Evolutionary conservation across 2,888 invertebrate genomes (phyloP), one percentile per base, ranked within the genome.

Genomic region (Sicus ferrugineus): DNA sequence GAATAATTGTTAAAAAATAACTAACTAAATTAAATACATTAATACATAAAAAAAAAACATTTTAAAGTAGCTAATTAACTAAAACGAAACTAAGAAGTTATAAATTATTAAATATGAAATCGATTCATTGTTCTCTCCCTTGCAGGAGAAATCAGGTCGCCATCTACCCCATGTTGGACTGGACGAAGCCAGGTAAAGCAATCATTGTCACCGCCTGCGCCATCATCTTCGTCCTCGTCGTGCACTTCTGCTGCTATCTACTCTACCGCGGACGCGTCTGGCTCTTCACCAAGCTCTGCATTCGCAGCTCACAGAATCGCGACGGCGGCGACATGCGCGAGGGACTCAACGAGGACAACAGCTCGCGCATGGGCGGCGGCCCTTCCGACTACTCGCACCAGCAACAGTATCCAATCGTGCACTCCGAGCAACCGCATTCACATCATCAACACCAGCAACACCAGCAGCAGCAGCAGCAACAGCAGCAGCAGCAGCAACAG

Each of bases 121-220:
- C n/a, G n/a, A n/a, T n/a, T n/a, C n/a, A n/a, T n/a, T n/a, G n/a
- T n/a, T n/a, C n/a, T n/a, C n/a, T n/a, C n/a, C n/a, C 48, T 52
- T 21, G 6, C 68, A 91, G 92, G 74, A 86, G 87, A 75, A 91
- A 91, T 23, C 83, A 88, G 52, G 85, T 85, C 56, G 90, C 88
- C 79, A 91, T 95, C 74, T 95, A 95, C 84, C 90, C 91, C 54
- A 89, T 92, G 77, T 83, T 95, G 76, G 90, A 94, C 85, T 95
- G 94, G 94, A 84, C 88, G 23, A 87, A 88, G 54, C 92, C 93
- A 0, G 87, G 88, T 5, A 78, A 82, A 67, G 89, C 92, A 0
- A 77, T 87, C 11, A 79, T 89, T 4, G 87, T 91, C 58, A 88
- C 89, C 59, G 79, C 89, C 0, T 88, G 88, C 6, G 89, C 90